Conservation (phyloP, 2,797 vertebrate species). For the Paguma larvata region DNA sequence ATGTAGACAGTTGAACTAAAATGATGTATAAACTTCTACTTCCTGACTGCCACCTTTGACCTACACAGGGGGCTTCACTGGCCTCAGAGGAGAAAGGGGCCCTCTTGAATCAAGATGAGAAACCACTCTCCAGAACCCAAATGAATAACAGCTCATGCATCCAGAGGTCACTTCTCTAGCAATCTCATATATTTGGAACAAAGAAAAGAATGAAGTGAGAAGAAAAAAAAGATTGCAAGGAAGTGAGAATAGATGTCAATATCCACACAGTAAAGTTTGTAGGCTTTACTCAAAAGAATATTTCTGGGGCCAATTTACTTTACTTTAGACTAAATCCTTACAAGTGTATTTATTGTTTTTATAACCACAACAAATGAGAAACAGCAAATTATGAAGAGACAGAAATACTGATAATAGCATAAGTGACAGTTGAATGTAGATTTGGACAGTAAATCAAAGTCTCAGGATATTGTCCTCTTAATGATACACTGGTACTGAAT, state of each 20-base stretch:
- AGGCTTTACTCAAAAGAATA: conserved; percentile 8
- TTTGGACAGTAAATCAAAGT: conserved; percentile 8
- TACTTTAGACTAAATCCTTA: conserved; percentile 56
- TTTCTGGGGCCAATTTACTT: conserved; percentile 51
- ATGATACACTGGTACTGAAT: not conserved
- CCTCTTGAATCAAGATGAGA: not conserved
- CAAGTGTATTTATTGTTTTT: conserved; percentile 58
- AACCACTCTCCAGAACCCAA: conserved; percentile 23
- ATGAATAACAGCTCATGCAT: not conserved
- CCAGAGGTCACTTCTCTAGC: conserved; percentile 6
- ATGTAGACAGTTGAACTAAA: not conserved
- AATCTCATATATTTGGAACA: conserved; percentile 35
- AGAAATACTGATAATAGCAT: conserved; percentile 45
- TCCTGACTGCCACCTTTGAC: not conserved
- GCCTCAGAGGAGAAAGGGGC: not conserved
- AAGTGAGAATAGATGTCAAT: conserved; percentile 62
- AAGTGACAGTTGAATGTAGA: conserved; percentile 4
- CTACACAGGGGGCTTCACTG: not conserved
- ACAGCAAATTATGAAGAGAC: conserved; percentile 40
- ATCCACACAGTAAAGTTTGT: conserved; percentile 16
- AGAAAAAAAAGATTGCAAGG: not conserved
- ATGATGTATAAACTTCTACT: not conserved
- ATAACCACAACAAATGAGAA: conserved; percentile 53
- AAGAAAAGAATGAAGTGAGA: conserved; percentile 30
- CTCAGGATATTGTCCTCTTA: not conserved